Base-by-base conservation (phyloP, 2,113 vertebrate genomes). In the Lucifuga dentata region DNA sequence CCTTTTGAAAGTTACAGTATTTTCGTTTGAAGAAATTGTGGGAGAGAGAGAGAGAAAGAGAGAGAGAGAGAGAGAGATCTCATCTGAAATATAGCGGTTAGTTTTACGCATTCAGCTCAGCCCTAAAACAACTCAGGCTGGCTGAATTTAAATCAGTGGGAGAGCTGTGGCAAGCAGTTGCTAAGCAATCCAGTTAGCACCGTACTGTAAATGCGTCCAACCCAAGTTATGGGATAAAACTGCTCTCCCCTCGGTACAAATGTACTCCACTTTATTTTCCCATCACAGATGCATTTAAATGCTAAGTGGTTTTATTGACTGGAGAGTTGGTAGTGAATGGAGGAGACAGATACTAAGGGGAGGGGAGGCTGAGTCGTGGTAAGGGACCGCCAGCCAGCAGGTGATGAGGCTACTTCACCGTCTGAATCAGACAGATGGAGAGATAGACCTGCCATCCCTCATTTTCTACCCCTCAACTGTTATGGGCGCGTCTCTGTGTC, bases 251-350 rank as follows among this genome's bases (percentile, higher is more conserved):
- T 68, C 4, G 68, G 64, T 78, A 80, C 80, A 84, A 83, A 87
- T 82, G 82, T 74, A 77, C 84, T 85, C 79, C 68, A 82, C 83
- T 89, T 89, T 89, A 87, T 90, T 88, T 89, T 80, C 73, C 78
- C 83, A 87, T 89, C 87, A 84, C 75, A 84, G 71, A 75, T 81
- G 80, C 88, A 89, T 91, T 89, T 89, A 87, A 88, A 89, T 89
- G 67, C 80, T 89, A 85, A 90, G 84, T 86, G 84, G 77, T 85
- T 91, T 90, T 85, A 89, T 91, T 90, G 90, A 91, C 84, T 82
- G 76, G 61, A 79, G 78, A 84, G 77, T 72, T 61, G 49, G 59
- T 59, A 20, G 75, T 80, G 82, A 82, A 70, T 56, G 35, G 78
- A 79, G 76, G 67, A 76, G 80, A 78, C 81, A 57, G 78, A 74